A percentile compares a stretch with the other conserved stretches of the same genome.
Conservation (phyloP, 2,797 vertebrate species). For the Siniperca scherzeri region DNA sequence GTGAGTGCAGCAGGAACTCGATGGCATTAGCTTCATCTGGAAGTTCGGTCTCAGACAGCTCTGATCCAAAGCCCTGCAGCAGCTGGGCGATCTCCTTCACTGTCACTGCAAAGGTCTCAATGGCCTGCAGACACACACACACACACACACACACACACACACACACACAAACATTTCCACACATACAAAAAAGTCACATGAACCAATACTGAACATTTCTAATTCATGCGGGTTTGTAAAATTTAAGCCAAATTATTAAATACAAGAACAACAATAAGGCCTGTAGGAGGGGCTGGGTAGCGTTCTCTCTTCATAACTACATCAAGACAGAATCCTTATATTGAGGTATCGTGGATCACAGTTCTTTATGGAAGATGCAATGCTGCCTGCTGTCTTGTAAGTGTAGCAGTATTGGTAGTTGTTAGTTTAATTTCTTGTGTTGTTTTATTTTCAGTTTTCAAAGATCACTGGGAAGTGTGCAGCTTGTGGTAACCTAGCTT, state of each 20-base stretch:
- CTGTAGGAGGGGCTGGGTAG: not conserved
- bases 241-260: not conserved
- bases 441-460: not conserved
- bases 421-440: not conserved
- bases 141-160: slow-evolving; percentile 16
- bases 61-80: slow-evolving; percentile 94
- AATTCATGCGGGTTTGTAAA: not conserved
- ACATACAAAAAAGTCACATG: not conserved
- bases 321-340: not conserved
- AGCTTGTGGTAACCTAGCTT: not conserved
- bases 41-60: slow-evolving; percentile 93
- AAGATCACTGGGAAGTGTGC: not conserved
- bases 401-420: not conserved
- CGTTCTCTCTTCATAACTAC: not conserved
- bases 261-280: not conserved
- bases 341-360: not conserved
- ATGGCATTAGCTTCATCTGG: slow-evolving; percentile 90
- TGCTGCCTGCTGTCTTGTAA: not conserved
- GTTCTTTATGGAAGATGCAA: not conserved
- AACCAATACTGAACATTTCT: not conserved
- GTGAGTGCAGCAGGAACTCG: slow-evolving; percentile 90
- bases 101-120: slow-evolving; percentile 96
- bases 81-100: slow-evolving; percentile 98
- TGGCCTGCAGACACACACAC: slow-evolving; percentile 86
- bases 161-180: slow-evolving; percentile 13